phyloP scores from a whole-genome alignment of 2,113 vertebrate genomes.

The Eptesicus fuscus region DNA sequence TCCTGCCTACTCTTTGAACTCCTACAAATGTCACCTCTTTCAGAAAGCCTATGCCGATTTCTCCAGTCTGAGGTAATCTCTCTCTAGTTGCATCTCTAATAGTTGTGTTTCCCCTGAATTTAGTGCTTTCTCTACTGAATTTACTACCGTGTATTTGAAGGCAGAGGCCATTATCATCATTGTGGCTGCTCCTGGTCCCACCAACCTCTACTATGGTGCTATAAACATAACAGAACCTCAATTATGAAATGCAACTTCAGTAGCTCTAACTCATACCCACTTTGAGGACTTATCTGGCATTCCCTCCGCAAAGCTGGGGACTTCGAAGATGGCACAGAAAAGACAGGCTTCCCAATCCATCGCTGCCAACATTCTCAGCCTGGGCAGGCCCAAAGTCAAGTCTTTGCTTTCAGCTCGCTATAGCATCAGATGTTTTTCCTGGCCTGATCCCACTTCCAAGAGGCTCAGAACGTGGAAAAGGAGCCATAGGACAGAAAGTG shows the following conservation, averaged over 20 bases:
- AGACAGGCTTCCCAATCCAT: not conserved
- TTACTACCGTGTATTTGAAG: not conserved
- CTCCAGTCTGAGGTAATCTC: not conserved
- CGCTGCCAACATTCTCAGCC: slow-evolving; percentile 50
- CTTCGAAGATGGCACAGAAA: slow-evolving; percentile 32
- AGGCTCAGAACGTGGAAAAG: slow-evolving; percentile 59
- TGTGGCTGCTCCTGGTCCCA: not conserved
- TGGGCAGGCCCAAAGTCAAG: slow-evolving; percentile 56
- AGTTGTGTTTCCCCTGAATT: not conserved
- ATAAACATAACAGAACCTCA: not conserved
- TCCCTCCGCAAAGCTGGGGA: not conserved
- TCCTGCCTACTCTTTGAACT: not conserved
- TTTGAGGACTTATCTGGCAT: not conserved
- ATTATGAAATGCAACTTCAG: not conserved
- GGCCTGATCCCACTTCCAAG: slow-evolving; percentile 31
- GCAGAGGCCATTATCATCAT: not conserved
- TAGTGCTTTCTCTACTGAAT: not conserved
- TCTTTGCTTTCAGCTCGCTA: slow-evolving; percentile 57
- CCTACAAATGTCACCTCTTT: not conserved
- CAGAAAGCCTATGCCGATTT: not conserved
- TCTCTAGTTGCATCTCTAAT: not conserved
- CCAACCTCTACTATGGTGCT: not conserved
- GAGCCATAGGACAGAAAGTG: slow-evolving; percentile 43
- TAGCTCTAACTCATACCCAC: not conserved
- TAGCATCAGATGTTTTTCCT: slow-evolving; percentile 73